phyloP scores from a whole-genome alignment of 2,113 vertebrate species.

The Peromyscus californicus region DNA sequence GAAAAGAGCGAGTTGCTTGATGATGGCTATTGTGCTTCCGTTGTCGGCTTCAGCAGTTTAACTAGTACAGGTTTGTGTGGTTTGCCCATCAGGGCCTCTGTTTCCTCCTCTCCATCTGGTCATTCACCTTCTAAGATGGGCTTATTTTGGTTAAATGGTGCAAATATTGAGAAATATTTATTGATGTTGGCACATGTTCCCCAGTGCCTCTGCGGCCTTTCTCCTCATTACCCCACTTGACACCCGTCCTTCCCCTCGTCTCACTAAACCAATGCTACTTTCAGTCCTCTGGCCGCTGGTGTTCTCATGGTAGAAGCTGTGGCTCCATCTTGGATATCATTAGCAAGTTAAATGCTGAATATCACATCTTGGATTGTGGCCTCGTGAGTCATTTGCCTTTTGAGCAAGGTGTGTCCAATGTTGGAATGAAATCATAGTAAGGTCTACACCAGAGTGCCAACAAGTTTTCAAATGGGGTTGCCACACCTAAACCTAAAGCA shows the following conservation, averaged over 20 bases:
- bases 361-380: slow-evolving; percentile 63
- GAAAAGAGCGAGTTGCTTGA: background rate
- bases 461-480: slow-evolving; percentile 56
- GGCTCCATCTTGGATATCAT: slow-evolving; percentile 53
- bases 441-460: slow-evolving; percentile 59
- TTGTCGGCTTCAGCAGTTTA: background rate
- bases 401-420: slow-evolving; percentile 78
- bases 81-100: background rate
- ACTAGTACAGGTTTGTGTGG: background rate
- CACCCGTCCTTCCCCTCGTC: background rate
- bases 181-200: slow-evolving; percentile 66
- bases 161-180: slow-evolving; percentile 76
- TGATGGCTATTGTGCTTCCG: background rate
- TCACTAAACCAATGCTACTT: background rate
- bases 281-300: background rate
- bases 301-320: slow-evolving; percentile 31
- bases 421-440: slow-evolving; percentile 75
- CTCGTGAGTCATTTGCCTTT: slow-evolving; percentile 77
- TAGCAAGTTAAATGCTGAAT: slow-evolving; percentile 69
- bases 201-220: slow-evolving; percentile 57
- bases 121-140: slow-evolving; percentile 49
- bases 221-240: slow-evolving; percentile 72
- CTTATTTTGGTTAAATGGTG: slow-evolving; percentile 70
- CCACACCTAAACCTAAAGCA: slow-evolving; percentile 72
- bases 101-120: slow-evolving; percentile 65